These are phyloP conservation scores for Polydrusus tereticollis DNA, from an alignment of 2,888 invertebrate species.

Conservation along the genomic window DNA sequence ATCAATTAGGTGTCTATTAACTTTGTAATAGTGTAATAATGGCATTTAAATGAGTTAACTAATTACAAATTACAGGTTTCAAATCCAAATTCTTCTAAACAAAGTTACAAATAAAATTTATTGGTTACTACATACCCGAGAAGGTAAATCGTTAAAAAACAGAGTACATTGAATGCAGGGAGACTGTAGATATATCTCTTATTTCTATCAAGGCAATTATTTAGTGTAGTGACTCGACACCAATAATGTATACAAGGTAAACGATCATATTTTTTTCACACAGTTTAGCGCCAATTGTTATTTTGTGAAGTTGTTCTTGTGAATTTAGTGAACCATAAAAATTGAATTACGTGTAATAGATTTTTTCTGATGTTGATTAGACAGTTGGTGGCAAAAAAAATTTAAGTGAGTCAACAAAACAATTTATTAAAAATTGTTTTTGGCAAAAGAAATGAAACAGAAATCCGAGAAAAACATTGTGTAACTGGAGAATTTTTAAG, in stretches of 20 bases:
- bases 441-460: not conserved
- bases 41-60: not conserved
- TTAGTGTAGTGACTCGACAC: constrained; percentile 56
- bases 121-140: constrained; percentile 21
- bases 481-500: not conserved
- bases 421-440: not conserved
- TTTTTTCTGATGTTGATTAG: not conserved
- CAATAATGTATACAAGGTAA: constrained; percentile 55
- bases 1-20: too few relatives aligned
- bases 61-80: not conserved
- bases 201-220: constrained; percentile 59
- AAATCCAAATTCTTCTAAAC: not conserved
- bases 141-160: constrained; percentile 32
- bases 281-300: constrained; percentile 42
- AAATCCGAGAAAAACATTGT: not conserved
- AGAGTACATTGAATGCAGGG: constrained; percentile 35
- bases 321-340: constrained; percentile 43
- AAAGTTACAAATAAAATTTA: constrained; percentile 3
- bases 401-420: not conserved
- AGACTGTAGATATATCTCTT: constrained; percentile 55
- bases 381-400: constrained; percentile 4
- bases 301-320: constrained; percentile 38
- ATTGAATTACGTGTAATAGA: constrained; percentile 1
- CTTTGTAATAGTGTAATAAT: too few relatives aligned
- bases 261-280: constrained; percentile 47